Percentiles rank a stretch among this genome's conserved stretches.
These are phyloP conservation scores for Oryzias dopingdopingensis DNA, from an alignment of 2,797 vertebrate species.

Conservation along the genomic window DNA sequence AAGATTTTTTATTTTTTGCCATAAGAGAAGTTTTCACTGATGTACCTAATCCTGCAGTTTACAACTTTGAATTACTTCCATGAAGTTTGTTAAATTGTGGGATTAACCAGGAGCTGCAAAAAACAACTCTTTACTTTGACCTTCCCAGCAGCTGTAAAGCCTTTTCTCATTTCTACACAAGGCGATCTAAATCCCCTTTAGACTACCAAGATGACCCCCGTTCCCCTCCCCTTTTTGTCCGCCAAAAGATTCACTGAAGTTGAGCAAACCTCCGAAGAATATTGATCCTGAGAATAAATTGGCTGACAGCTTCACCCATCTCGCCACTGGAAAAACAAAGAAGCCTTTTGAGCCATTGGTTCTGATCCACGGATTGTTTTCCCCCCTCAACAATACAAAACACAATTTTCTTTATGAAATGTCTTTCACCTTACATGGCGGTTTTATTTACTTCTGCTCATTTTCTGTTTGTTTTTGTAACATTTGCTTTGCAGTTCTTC, in stretches of 20 bases:
- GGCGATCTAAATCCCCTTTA: constrained; percentile 87
- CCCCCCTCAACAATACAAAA: constrained; percentile 28
- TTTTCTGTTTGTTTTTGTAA: constrained; percentile 77
- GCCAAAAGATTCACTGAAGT: constrained; percentile 92
- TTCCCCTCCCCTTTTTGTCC: constrained; percentile 66
- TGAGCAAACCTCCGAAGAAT: constrained; percentile 95
- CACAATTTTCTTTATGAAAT: constrained; percentile 62
- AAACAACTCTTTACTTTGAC: constrained; percentile 84
- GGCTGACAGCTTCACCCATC: constrained; percentile 94
- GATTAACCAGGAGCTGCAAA: constrained; percentile 74
- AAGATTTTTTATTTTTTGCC: constrained; percentile 87
- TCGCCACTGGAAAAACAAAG: constrained; percentile 94
- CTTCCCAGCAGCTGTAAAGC: constrained; percentile 87
- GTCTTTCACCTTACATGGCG: constrained; percentile 49
- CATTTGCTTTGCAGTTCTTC: constrained; percentile 85
- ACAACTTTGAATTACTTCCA: constrained; percentile 75
- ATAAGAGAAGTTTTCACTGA: constrained; percentile 81
- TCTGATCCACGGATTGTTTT: constrained; percentile 75
- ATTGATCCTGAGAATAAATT: constrained; percentile 98
- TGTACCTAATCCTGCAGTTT: constrained; percentile 94
- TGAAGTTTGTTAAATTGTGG: constrained; percentile 88
- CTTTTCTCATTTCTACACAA: constrained; percentile 80
- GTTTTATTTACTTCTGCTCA: constrained; percentile 53
- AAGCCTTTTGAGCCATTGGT: constrained; percentile 89
- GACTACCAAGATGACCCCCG: constrained; percentile 87